Conservation (phyloP, 1,140 invertebrate genomes). For the Trypoxylus dichotomus region DNA sequence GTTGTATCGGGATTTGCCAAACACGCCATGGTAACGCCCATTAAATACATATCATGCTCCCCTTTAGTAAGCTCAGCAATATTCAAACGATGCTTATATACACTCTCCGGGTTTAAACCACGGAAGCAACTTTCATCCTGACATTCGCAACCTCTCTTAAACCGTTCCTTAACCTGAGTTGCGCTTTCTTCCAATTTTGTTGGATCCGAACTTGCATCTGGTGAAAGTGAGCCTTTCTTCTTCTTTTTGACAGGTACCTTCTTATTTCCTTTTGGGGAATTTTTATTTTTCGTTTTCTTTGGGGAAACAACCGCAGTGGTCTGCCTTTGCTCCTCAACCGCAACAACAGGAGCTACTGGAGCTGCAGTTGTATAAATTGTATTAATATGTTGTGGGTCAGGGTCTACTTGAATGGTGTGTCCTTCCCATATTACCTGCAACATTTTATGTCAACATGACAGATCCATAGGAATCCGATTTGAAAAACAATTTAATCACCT, state of each 20-base stretch:
- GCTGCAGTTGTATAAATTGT: constrained; percentile 44
- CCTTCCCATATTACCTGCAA: constrained; percentile 64
- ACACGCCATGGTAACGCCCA: constrained; percentile 80
- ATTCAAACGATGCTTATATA: constrained; percentile 74
- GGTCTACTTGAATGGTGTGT: constrained; percentile 61
- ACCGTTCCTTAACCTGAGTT: constrained; percentile 67
- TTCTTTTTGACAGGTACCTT: constrained; percentile 50
- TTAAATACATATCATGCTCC: constrained; percentile 74
- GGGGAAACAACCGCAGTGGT: constrained; percentile 26
- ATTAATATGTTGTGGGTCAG: constrained; percentile 47
- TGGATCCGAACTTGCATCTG: constrained; percentile 51
- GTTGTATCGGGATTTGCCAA: constrained; percentile 74
- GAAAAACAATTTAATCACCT: constrained; percentile 41
- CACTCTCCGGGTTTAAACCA: constrained; percentile 70
- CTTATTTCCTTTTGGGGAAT: constrained; percentile 41
- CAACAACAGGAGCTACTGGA: constrained; percentile 32
- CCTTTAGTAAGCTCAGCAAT: constrained; percentile 77
- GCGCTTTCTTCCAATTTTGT: constrained; percentile 62
- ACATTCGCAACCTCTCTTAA: constrained; percentile 74
- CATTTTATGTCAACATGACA: not conserved
- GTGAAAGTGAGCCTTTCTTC: constrained; percentile 56
- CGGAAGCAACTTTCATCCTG: constrained; percentile 74
- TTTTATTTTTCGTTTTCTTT: constrained; percentile 42
- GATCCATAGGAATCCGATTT: no score
- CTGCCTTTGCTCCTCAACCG: not conserved